Conservation (phyloP, 2,888 invertebrate genomes). For the Molorchus minor region DNA sequence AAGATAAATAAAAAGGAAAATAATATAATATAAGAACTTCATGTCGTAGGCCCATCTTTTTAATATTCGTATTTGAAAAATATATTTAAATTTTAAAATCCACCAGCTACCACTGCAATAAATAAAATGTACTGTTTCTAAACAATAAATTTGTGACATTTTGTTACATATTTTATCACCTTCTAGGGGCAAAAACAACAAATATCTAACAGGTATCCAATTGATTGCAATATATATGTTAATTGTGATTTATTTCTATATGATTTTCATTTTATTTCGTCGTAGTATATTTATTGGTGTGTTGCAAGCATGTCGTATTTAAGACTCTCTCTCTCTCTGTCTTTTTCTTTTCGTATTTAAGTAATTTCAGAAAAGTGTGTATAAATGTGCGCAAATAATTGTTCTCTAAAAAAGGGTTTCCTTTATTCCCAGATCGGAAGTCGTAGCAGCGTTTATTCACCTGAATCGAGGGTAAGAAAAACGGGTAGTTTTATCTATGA, state of each 20-base stretch:
- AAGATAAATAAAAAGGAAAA: too few relatives aligned
- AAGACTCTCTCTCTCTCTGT: too few relatives aligned
- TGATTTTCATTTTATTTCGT: background rate
- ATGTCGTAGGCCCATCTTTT: too few relatives aligned
- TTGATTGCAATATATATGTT: too few relatives aligned
- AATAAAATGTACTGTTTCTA: too few relatives aligned
- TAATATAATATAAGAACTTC: too few relatives aligned
- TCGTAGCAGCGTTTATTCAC: conserved; percentile 97
- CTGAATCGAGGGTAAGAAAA: conserved; percentile 94
- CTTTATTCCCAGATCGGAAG: conserved; percentile 84
- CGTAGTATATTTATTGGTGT: background rate
- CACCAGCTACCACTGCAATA: too few relatives aligned
- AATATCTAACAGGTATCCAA: background rate
- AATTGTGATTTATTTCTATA: background rate
- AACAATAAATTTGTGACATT: too few relatives aligned
- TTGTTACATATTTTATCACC: too few relatives aligned
- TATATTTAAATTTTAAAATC: too few relatives aligned
- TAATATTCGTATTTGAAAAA: too few relatives aligned
- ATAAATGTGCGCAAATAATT: conserved; percentile 39
- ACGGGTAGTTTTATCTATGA: conserved; percentile 99
- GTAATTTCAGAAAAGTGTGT: conserved; percentile 46
- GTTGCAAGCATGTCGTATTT: background rate
- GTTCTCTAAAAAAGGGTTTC: conserved; percentile 31
- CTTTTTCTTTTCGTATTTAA: conserved; percentile 12
- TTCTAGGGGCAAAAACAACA: too few relatives aligned